Percentiles rank a stretch among this genome's conserved stretches.
Evolutionary conservation across 2,797 vertebrate genomes (phyloP).

Genomic region (Sebastes trivittatus): DNA sequence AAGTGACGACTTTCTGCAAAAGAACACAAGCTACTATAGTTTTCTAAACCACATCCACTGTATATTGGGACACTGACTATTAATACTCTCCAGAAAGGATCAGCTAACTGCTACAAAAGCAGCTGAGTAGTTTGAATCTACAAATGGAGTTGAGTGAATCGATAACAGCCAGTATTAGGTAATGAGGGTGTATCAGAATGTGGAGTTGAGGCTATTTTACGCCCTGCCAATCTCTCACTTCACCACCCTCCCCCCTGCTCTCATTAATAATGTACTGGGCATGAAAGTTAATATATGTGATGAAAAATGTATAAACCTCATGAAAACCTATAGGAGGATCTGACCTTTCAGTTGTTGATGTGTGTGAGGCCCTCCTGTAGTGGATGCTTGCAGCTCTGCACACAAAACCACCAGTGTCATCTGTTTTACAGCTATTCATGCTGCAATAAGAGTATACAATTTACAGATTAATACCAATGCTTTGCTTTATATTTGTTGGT

Average conservation of each 20-base stretch:
- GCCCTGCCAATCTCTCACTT: constrained; percentile 48
- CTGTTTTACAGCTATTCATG: not conserved
- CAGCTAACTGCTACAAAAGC: constrained; percentile 1
- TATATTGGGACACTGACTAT: constrained; percentile 17
- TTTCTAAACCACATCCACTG: not conserved
- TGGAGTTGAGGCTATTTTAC: constrained; percentile 50
- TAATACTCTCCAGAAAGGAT: constrained; percentile 28
- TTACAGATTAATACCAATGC: not conserved
- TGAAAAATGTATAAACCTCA: constrained; percentile 72
- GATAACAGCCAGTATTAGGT: constrained; percentile 30
- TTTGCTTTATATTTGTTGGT: constrained; percentile 2
- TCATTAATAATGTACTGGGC: constrained; percentile 67
- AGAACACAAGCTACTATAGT: not conserved
- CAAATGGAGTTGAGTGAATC: constrained; percentile 59
- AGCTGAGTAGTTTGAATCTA: constrained; percentile 39
- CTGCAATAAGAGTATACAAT: not conserved
- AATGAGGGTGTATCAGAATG: constrained; percentile 47
- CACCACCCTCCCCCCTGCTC: constrained; percentile 14
- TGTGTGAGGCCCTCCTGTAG: constrained; percentile 21
- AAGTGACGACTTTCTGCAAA: not conserved
- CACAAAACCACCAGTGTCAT: not conserved
- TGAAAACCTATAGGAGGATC: constrained; percentile 53
- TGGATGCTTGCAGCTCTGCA: constrained; percentile 9
- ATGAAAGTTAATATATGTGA: constrained; percentile 71
- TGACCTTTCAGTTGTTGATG: constrained; percentile 58